A percentile compares a stretch with the other conserved stretches of the same genome.
These are phyloP conservation scores for Threskiornis aethiopicus DNA, from an alignment of 2,797 vertebrate species.

Conservation along the genomic window DNA sequence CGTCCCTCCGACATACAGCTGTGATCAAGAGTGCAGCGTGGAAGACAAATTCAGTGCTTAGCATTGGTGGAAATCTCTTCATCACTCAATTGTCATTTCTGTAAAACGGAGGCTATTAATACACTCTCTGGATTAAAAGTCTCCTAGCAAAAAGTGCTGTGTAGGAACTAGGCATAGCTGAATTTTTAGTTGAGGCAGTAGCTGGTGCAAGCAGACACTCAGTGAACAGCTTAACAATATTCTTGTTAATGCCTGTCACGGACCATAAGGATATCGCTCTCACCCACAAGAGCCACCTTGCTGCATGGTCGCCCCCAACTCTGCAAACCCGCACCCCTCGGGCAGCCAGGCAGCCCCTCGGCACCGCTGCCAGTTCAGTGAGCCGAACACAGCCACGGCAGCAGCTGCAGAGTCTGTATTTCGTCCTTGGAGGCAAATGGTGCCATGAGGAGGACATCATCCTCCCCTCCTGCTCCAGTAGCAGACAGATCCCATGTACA, in stretches of 20 bases:
- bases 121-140: neutral
- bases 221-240: neutral
- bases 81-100: fast-evolving
- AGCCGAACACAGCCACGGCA: fast-evolving
- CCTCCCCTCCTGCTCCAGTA: fast-evolving
- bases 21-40: fast-evolving
- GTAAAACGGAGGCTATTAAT: neutral
- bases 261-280: fast-evolving
- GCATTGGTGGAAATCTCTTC: neutral
- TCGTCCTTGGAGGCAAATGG: fast-evolving
- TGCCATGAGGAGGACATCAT: fast-evolving
- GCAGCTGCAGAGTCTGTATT: neutral
- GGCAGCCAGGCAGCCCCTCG: neutral
- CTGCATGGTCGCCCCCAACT: neutral
- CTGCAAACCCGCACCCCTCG: fast-evolving
- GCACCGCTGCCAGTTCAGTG: fast-evolving
- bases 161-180: neutral
- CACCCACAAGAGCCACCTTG: neutral
- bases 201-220: neutral
- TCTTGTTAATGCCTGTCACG: fast-evolving
- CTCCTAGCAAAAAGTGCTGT: fast-evolving
- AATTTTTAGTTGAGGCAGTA: neutral
- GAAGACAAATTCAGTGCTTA: neutral
- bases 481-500: neutral
- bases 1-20: neutral